These are phyloP conservation scores for Montipora cactus DNA, from an alignment of 64 coral and sea anemone genomes.

Conservation along the genomic window DNA sequence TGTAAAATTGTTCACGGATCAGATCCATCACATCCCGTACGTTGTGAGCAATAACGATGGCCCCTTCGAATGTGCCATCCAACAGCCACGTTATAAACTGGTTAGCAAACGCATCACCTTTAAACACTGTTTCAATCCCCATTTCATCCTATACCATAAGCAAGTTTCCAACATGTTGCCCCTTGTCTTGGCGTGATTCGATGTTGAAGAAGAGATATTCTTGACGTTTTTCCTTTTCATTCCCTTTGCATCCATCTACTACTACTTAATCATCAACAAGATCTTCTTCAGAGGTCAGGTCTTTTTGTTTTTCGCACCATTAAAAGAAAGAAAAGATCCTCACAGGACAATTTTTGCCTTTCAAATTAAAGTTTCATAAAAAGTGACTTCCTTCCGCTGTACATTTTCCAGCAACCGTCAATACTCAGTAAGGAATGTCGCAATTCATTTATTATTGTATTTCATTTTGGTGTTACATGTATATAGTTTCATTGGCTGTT, in stretches of 20 bases:
- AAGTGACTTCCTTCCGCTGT: no score
- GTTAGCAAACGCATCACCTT: background rate
- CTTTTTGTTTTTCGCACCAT: no score
- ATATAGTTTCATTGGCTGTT: no score
- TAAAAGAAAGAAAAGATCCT: no score
- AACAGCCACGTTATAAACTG: conserved; percentile 68
- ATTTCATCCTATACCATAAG: conserved; percentile 32
- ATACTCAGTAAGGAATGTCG: no score
- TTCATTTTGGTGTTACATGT: no score
- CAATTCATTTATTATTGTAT: no score
- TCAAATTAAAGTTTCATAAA: no score
- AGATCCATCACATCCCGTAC: conserved; percentile 6
- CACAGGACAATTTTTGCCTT: no score
- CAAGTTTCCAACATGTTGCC: conserved; percentile 19
- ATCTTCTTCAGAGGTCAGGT: no score
- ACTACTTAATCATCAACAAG: background rate
- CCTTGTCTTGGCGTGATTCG: conserved; percentile 42
- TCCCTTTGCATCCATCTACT: background rate
- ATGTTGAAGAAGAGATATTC: conserved; percentile 51
- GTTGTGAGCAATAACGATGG: background rate
- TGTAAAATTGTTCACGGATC: background rate
- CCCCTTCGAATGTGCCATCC: background rate
- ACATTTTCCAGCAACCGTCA: no score
- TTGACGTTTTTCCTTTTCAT: background rate
- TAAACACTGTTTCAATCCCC: background rate